Conservation (phyloP, 1,140 invertebrate species). For the Drosophila leontia region DNA sequence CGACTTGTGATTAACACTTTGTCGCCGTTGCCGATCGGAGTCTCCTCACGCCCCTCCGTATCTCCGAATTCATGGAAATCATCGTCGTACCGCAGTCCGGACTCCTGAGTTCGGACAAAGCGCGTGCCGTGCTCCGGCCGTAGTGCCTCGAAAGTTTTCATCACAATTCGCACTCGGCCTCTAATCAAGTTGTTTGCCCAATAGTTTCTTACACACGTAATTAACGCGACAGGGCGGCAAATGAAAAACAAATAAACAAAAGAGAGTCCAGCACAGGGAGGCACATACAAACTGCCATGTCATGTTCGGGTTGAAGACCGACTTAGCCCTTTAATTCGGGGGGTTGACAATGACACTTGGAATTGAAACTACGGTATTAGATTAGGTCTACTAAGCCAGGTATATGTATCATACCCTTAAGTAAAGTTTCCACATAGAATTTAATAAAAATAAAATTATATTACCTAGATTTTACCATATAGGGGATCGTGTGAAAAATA, state of each 20-base stretch:
- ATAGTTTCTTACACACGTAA: conserved; percentile 71
- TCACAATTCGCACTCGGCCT: conserved; percentile 59
- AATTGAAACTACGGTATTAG: neutral
- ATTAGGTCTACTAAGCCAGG: neutral
- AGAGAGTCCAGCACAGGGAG: neutral
- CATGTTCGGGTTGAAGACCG: conserved; percentile 35
- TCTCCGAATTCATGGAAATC: conserved; percentile 51
- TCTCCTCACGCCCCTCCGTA: neutral
- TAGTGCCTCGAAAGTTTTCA: conserved; percentile 23
- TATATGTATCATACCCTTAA: no score
- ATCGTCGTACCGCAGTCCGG: conserved; percentile 13
- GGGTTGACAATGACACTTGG: neutral
- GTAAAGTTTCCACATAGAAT: no score
- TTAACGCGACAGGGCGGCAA: conserved; percentile 53
- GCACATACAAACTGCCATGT: conserved; percentile 25
- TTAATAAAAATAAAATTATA: no score
- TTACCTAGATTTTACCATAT: no score
- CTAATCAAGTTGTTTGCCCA: conserved; percentile 80
- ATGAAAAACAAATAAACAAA: conserved; percentile 26
- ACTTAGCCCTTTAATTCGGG: conserved; percentile 1
- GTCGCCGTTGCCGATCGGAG: conserved; percentile 31
- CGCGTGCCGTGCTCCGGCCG: conserved; percentile 61
- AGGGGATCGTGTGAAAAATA: no score
- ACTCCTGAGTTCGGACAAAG: conserved; percentile 45
- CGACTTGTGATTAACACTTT: conserved; percentile 64